phyloP scores from a whole-genome alignment of 2,797 vertebrate species.

The Myotis vivesi region DNA sequence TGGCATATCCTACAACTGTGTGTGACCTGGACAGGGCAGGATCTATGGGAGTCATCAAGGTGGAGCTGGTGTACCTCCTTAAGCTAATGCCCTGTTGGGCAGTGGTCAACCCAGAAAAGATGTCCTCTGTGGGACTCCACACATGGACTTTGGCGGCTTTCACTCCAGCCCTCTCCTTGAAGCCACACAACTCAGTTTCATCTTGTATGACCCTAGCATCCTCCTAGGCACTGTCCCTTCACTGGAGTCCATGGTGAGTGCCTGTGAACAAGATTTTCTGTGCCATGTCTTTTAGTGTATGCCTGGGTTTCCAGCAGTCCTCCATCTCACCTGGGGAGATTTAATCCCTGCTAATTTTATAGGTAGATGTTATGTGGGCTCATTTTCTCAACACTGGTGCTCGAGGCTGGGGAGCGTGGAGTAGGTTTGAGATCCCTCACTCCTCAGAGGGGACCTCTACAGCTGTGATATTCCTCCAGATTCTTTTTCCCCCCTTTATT shows the following conservation, averaged over 20 bases:
- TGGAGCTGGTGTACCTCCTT: background rate
- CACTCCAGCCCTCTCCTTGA: background rate
- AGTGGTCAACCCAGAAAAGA: background rate
- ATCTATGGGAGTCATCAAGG: background rate
- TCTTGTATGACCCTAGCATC: background rate
- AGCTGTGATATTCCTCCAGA: background rate
- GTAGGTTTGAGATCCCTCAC: background rate
- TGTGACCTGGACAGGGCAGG: background rate
- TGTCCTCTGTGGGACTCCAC: background rate
- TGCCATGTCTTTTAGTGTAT: background rate
- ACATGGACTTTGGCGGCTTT: background rate
- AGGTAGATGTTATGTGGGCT: background rate
- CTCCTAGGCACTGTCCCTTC: background rate
- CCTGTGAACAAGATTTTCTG: background rate
- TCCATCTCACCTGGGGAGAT: background rate
- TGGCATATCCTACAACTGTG: background rate
- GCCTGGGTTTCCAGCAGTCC: background rate
- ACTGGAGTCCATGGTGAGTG: background rate
- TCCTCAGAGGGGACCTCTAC: background rate
- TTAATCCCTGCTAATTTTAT: background rate
- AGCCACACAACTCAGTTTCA: background rate
- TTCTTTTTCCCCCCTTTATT: too few relatives aligned
- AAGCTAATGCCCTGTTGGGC: background rate
- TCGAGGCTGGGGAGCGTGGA: background rate
- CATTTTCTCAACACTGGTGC: background rate